Evolutionary conservation across 2,797 vertebrate genomes (phyloP), one percentile per base, ranked within the genome.

Genomic region (Melanotaenia parkinsoni): DNA sequence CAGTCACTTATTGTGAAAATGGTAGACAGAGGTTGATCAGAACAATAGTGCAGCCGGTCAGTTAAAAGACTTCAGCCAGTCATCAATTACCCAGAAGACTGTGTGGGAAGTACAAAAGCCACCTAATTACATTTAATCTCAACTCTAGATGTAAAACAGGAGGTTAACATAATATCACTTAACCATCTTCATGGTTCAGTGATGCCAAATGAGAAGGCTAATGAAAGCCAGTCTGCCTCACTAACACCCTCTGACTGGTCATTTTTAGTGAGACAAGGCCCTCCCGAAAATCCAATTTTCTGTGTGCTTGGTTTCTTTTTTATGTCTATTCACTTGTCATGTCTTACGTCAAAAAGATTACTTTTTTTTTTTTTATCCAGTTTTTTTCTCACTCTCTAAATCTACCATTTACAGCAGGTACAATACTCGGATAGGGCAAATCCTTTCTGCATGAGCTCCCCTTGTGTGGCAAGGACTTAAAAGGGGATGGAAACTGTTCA

Each of bases 121-220:
- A 84, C 80, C 89, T 94, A 94, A 95, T 95, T 94, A 92, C 92
- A 89, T 93, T 93, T 92, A 92, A 94, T 94, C 91, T 91, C 70
- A 56, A 74, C 74, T 93, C 80, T 83, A 88, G 90, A 94, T 93
- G 92, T 93, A 93, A 94, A 95, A 93, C 94, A 94, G 92, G 89
- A 93, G 93, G 93, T 94, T 94, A 95, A 94, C 92, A 94, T 94
- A 93, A 94, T 94, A 94, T 94, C 93, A 93, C 90, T 90, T 93
- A 94, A 90, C 90, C 91, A 94, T 95, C 94, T 94, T 92, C 92
- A 95, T 71, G 92, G 92, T 93, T 94, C 93, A 94, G 84, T 85
- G 90, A 88, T 75, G 87, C 90, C 89, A 93, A 95, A 94, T 94
- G 92, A 94, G 87, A 83, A 79, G 72, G 82, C 91, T 94, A 95